Percentiles rank a stretch among this genome's conserved stretches.
Evolutionary conservation across 2,888 invertebrate genomes (phyloP).

Genomic region (Penaeus monodon): DNA sequence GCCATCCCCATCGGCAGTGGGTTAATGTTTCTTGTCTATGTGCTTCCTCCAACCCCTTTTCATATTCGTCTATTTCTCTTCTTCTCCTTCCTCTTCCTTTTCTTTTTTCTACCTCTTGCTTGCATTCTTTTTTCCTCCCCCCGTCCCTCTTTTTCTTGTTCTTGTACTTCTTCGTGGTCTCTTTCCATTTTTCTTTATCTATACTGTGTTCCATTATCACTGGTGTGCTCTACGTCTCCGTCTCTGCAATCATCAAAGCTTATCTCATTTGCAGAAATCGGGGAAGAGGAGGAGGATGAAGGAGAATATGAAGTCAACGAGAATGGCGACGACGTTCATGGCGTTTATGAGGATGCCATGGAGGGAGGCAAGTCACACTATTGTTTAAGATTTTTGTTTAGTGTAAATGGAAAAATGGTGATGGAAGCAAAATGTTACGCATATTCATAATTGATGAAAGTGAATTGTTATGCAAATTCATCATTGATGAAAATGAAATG

Average conservation of each 20-base stretch:
- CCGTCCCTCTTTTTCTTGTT: neutral
- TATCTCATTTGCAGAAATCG: constrained; percentile 29
- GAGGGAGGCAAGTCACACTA: constrained; percentile 27
- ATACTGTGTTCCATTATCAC: no score
- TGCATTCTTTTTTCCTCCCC: neutral
- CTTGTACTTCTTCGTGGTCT: neutral
- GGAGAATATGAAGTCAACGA: constrained; percentile 55
- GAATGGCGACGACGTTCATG: constrained; percentile 34
- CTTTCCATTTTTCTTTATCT: no score
- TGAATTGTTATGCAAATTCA: no score
- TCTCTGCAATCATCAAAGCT: neutral
- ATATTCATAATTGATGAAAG: no score
- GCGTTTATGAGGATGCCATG: constrained; percentile 44
- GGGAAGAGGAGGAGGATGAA: constrained; percentile 53
- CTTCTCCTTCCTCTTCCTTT: neutral
- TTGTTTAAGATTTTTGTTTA: no score
- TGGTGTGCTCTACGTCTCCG: neutral
- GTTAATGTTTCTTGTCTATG: no score
- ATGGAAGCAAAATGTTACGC: no score
- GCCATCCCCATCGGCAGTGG: no score
- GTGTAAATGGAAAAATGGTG: no score
- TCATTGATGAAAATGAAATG: no score
- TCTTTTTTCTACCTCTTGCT: neutral
- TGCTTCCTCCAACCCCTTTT: no score
- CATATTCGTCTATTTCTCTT: no score